Percentiles rank a stretch among this genome's conserved stretches.
These are phyloP conservation scores for Melieria omissa DNA, from an alignment of 2,888 invertebrate species.

Conservation along the genomic window DNA sequence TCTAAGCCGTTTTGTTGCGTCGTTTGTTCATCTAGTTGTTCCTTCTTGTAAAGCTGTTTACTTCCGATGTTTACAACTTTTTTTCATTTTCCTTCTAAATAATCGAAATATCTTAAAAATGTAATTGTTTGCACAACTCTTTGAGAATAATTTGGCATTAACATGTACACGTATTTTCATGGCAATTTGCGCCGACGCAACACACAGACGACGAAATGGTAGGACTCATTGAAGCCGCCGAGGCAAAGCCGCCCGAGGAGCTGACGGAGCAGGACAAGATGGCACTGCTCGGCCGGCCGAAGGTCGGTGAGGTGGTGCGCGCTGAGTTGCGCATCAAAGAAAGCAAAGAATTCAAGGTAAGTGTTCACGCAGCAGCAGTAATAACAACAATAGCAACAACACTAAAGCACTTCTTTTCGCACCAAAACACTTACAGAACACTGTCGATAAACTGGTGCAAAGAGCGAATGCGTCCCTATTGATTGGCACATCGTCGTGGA, in stretches of 20 bases:
- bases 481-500: constrained; percentile 97
- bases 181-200: constrained; percentile 7
- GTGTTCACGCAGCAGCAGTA: constrained; percentile 39
- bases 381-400: no score
- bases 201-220: constrained; percentile 70
- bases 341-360: constrained; percentile 98
- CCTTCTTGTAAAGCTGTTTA: no score
- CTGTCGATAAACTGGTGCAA: constrained; percentile 97
- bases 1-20: no score
- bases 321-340: constrained; percentile 94
- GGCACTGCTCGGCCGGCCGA: constrained; percentile 90
- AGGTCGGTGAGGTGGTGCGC: constrained; percentile 86
- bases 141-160: no score
- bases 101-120: no score
- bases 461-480: constrained; percentile 95
- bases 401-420: background rate
- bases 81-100: no score
- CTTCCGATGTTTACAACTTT: no score
- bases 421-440: constrained; percentile 77
- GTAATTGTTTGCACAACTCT: no score
- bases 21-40: no score
- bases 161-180: background rate
- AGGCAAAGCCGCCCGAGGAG: constrained; percentile 75
- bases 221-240: constrained; percentile 73
- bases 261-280: constrained; percentile 85